These are phyloP conservation scores for Alectoris magna DNA, from an alignment of 2,797 vertebrate genomes.

Conservation along the genomic window DNA sequence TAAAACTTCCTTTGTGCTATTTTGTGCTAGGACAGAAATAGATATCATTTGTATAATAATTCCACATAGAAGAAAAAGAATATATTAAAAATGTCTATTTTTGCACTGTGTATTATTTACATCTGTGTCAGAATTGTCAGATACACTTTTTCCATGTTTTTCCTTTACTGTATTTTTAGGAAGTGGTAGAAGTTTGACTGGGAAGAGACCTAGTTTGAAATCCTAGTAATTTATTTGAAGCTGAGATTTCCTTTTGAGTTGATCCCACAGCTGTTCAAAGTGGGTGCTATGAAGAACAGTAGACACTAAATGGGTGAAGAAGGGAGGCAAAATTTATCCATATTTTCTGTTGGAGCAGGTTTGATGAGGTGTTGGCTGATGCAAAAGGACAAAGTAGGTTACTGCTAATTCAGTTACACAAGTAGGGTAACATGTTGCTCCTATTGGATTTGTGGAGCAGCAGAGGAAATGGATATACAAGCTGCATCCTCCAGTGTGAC, in stretches of 20 bases:
- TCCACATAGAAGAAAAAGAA: background rate
- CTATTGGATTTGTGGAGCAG: background rate
- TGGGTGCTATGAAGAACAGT: background rate
- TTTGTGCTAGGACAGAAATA: background rate
- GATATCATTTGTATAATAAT: background rate
- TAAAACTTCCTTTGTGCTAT: background rate
- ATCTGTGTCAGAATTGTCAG: background rate
- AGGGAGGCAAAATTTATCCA: background rate
- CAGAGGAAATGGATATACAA: background rate
- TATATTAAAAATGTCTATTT: background rate
- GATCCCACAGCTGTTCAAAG: background rate
- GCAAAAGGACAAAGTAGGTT: background rate
- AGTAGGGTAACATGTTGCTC: background rate
- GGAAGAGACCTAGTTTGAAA: background rate
- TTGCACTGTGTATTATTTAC: background rate
- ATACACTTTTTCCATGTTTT: background rate
- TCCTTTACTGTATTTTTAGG: background rate
- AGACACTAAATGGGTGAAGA: background rate
- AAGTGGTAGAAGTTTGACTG: background rate
- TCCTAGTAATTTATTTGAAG: background rate
- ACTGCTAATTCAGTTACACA: background rate
- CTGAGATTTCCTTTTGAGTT: background rate
- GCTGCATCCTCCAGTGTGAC: slow-evolving; percentile 27
- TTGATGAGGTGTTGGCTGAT: background rate
- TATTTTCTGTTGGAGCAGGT: background rate